Evolutionary conservation across 2,113 vertebrate species (phyloP).

Genomic region (Amblyopsis rosae): DNA sequence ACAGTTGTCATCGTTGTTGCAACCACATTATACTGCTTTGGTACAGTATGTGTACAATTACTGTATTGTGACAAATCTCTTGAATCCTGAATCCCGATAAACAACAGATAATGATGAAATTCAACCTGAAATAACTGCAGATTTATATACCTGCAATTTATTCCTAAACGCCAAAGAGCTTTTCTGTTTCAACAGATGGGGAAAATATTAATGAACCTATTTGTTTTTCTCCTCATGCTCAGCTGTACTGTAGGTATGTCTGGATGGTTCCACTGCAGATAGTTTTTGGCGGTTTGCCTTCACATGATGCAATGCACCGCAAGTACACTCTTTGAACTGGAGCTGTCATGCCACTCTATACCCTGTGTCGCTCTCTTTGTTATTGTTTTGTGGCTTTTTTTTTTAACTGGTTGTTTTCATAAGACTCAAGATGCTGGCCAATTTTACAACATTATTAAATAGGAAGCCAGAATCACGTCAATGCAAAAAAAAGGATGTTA

Average conservation of each 20-base stretch:
- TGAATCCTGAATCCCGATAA: neutral
- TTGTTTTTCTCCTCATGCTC: conserved; percentile 40
- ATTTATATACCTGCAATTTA: conserved; percentile 55
- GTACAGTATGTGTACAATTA: no score
- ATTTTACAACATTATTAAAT: neutral
- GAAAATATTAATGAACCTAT: conserved; percentile 45
- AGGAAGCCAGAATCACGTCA: no score
- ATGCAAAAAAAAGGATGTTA: no score
- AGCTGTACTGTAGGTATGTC: conserved; percentile 58
- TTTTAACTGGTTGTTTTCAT: conserved; percentile 19
- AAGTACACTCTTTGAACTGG: conserved; percentile 78
- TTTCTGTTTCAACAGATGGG: conserved; percentile 43
- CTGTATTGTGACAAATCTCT: no score
- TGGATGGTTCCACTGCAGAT: conserved; percentile 57
- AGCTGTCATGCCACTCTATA: conserved; percentile 70
- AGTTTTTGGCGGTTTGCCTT: conserved; percentile 61
- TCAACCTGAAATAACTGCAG: conserved; percentile 61
- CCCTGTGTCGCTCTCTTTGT: conserved; percentile 55
- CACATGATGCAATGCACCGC: conserved; percentile 78
- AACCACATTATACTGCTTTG: no score
- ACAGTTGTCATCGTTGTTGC: no score
- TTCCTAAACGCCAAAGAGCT: conserved; percentile 42
- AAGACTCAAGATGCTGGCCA: neutral
- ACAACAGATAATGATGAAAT: conserved; percentile 51
- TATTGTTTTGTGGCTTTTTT: conserved; percentile 14